Base-by-base conservation (phyloP, 2,888 invertebrate species). In the Danaus chrysippus region DNA sequence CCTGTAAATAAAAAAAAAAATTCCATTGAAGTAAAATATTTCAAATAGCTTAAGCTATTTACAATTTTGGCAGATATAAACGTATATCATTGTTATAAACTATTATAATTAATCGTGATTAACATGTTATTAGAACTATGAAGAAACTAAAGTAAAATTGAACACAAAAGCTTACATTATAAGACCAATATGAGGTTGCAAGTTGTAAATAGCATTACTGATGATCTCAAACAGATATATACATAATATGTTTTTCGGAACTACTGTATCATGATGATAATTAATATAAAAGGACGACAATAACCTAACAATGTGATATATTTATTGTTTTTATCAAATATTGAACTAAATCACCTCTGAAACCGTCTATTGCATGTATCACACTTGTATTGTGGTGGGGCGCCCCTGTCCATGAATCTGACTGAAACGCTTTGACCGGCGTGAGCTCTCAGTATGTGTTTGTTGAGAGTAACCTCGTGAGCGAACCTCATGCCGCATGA, bases 311-410 rank as follows among this genome's bases (percentile, higher is more conserved):
- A 1, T 3, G 3, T 23, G 23, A 23, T 6, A 34, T 6, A 8
- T 34, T n/a, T 43, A 5, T 5, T 43, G 17, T 56, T 17, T 12
- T 43, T 12, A 12, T 10, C 19, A 23, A 11, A 46, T n/a, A 57
- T 23, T 46, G 19, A 58, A 12, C 10, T 34, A 23, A 23, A 3
- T 15, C 83, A 90, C 82, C 92, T 86, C 70, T 88, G 90, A 74
- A 94, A 95, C 8, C 91, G 89, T 77, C 93, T 93, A 42, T 92
- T 92, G 72, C 95, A 95, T 6, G 92, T 92, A 42, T 92, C 91
- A 76, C 94, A 95, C 55, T 92, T 89, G 68, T 88, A 86, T 58
- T 85, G 84, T 49, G 64, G 82, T 79, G 10, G 83, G 81, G 61
- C 82, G 76, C 13, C 82, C 79, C 13, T 73, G 57, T 84, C 84